These are phyloP conservation scores for Dilophus febrilis DNA, from an alignment of 2,888 invertebrate species.

Conservation along the genomic window DNA sequence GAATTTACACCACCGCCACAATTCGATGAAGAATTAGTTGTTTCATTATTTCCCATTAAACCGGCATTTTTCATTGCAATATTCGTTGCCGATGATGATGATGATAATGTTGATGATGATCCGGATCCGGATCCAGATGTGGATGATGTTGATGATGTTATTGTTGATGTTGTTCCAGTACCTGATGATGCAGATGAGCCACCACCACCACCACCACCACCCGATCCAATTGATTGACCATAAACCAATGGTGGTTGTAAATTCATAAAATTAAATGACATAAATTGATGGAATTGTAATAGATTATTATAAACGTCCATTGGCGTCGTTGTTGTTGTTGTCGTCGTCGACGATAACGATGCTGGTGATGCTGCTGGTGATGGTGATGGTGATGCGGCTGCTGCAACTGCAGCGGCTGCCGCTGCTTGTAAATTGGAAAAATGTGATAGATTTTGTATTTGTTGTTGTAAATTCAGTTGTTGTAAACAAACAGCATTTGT, in stretches of 20 bases:
- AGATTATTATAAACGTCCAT: slow-evolving; percentile 60
- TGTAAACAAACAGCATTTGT: no score
- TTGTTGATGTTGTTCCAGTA: not conserved
- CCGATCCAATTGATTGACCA: slow-evolving; percentile 15
- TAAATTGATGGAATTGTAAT: slow-evolving; percentile 79
- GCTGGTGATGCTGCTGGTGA: no score
- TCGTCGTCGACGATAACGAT: no score
- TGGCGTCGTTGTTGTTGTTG: not conserved
- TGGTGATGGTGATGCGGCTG: no score
- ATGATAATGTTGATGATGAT: not conserved
- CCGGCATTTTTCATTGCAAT: slow-evolving; percentile 29
- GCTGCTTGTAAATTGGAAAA: slow-evolving; percentile 12
- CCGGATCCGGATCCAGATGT: no score
- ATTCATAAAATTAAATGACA: slow-evolving; percentile 88
- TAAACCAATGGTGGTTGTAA: slow-evolving; percentile 61
- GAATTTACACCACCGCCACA: slow-evolving; percentile 42
- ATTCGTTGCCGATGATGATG: slow-evolving; percentile 2
- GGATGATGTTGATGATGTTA: not conserved
- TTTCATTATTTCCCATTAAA: slow-evolving; percentile 54
- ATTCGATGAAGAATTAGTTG: slow-evolving; percentile 34
- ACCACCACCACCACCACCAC: not conserved
- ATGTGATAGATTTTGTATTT: slow-evolving; percentile 13
- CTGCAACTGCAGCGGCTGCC: no score
- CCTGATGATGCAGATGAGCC: not conserved
- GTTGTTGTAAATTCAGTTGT: no score